A percentile compares a stretch with the other conserved stretches of the same genome.
phyloP scores from a whole-genome alignment of 2,888 invertebrate genomes.

The Trachelus troglodyta region DNA sequence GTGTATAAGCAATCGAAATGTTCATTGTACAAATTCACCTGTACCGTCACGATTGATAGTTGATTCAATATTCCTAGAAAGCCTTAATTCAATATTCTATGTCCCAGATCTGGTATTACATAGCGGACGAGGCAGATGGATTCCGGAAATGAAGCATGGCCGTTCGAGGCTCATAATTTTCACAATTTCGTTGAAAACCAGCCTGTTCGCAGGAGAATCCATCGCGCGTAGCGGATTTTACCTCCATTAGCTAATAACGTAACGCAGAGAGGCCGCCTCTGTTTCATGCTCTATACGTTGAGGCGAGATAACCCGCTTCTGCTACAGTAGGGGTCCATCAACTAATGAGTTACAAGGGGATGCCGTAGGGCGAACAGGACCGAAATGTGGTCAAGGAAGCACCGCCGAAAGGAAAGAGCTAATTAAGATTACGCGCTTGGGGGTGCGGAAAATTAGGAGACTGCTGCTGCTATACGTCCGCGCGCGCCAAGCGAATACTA shows the following conservation, averaged over 20 bases:
- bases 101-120: background rate
- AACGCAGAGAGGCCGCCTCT: constrained; percentile 17
- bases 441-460: constrained; percentile 19
- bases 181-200: constrained; percentile 35
- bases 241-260: constrained; percentile 59
- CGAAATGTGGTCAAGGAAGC: constrained; percentile 30
- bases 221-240: constrained; percentile 42
- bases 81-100: background rate
- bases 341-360: constrained; percentile 50
- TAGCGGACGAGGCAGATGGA: background rate
- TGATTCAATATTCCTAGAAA: background rate
- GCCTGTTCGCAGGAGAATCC: constrained; percentile 29
- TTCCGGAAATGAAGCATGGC: constrained; percentile 13
- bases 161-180: constrained; percentile 30
- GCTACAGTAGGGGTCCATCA: constrained; percentile 42
- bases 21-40: background rate
- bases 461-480: background rate
- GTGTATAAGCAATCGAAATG: background rate
- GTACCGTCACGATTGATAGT: background rate
- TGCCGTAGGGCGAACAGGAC: constrained; percentile 32
- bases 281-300: constrained; percentile 5
- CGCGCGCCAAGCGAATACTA: constrained; percentile 13
- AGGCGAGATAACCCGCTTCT: constrained; percentile 33
- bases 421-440: constrained; percentile 16
- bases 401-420: constrained; percentile 6